phyloP scores from a whole-genome alignment of 2,113 vertebrate species.

The Galeopterus variegatus region DNA sequence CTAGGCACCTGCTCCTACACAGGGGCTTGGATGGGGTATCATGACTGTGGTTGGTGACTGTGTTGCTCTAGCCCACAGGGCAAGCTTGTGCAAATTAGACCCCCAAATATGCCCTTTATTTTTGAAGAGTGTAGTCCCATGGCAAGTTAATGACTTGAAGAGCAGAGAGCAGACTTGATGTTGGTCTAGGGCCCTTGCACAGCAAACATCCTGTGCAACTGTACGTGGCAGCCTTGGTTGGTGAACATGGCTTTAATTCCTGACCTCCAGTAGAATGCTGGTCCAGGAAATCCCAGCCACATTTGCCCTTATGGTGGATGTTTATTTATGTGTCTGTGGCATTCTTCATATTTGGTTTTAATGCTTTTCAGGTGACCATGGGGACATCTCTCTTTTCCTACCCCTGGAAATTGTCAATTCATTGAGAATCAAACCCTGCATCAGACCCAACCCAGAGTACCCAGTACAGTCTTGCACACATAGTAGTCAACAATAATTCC shows the following conservation, averaged over 20 bases:
- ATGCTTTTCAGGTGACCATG: background rate
- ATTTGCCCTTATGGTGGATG: fast-evolving
- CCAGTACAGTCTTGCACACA: background rate
- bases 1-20: background rate
- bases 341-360: background rate
- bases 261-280: background rate
- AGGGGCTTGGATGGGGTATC: fast-evolving
- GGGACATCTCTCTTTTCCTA: no score
- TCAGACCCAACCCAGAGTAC: background rate
- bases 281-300: background rate
- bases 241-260: background rate
- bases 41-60: fast-evolving
- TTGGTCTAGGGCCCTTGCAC: fast-evolving
- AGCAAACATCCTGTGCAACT: background rate
- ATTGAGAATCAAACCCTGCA: background rate
- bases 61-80: fast-evolving
- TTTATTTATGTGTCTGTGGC: background rate
- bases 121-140: background rate
- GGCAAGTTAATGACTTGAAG: background rate
- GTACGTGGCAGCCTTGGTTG: fast-evolving
- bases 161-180: fast-evolving
- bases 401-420: background rate
- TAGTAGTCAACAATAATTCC: fast-evolving
- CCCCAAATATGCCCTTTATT: background rate
- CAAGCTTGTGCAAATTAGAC: background rate